Evolutionary conservation across 2,888 invertebrate species (phyloP).

Genomic region (Masnerella sp.): DNA sequence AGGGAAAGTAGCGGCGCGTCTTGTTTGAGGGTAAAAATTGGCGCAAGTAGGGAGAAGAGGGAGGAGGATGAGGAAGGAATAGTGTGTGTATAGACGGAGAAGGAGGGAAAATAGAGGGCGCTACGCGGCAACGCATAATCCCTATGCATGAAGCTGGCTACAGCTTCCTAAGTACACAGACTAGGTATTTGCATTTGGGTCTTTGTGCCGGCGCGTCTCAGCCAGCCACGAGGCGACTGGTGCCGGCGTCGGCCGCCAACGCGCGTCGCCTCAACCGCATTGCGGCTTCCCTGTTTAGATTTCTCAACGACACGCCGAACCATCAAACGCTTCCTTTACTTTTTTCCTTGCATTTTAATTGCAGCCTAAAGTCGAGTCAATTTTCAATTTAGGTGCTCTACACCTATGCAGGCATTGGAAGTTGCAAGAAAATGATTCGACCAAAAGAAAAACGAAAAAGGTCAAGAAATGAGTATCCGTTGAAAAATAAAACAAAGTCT

Average conservation of each 20-base stretch:
- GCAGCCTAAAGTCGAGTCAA: too few relatives aligned
- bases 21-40: too few relatives aligned
- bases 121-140: constrained; percentile 74
- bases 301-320: constrained; percentile 19
- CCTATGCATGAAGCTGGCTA: constrained; percentile 76
- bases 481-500: too few relatives aligned
- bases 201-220: constrained; percentile 73
- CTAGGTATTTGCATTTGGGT: constrained; percentile 76
- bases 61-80: constrained; percentile 27
- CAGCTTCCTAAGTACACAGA: constrained; percentile 77
- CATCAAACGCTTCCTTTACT: too few relatives aligned
- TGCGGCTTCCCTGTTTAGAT: constrained; percentile 65
- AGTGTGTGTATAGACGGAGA: constrained; percentile 7
- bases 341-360: not conserved
- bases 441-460: too few relatives aligned
- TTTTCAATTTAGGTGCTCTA: too few relatives aligned
- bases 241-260: constrained; percentile 61
- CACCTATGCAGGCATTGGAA: too few relatives aligned
- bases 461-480: too few relatives aligned
- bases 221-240: constrained; percentile 46
- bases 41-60: too few relatives aligned
- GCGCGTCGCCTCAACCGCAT: constrained; percentile 72
- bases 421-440: too few relatives aligned
- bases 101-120: constrained; percentile 61
- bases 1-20: too few relatives aligned